Base-by-base conservation (phyloP, 2,113 vertebrate genomes). In the Fulmarus glacialis region DNA sequence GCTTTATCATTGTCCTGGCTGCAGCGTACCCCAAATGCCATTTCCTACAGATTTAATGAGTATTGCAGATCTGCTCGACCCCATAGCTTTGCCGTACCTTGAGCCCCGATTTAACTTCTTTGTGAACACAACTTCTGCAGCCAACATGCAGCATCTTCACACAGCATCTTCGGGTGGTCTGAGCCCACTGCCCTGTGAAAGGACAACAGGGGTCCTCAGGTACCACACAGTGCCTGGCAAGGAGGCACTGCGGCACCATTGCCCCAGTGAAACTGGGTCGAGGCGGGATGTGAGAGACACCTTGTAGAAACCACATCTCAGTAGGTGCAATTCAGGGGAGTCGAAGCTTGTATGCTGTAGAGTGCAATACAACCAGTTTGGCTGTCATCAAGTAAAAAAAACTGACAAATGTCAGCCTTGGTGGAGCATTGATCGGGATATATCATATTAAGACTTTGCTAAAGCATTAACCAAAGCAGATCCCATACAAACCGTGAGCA, bases 361-460 rank as follows among this genome's bases (percentile, higher is more conserved):
- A 80, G 30, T 8, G 58, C 53, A 58, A 22, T 4, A 38, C 19
- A 62, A 21, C 22, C 36, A 40, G 42, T 17, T 3, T 60, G 56
- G 29, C 43, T 52, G 34, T 14, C 50, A 52, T 43, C 36, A 16
- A 67, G 48, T 23, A 15, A 60, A 62, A 62, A 88, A 66, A 11
- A 24, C 47, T 34, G 50, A 80, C 26, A 58, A 89, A 67, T 0
- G 0, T 12, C 55, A 62, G 87, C 48, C 40, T 79, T 59, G 70
- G 34, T 27, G 27, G 22, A 77, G 63, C 59, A 66, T 4, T n/a
- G 30, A 7, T 11, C 3, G 3, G 59, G 55, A 45, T 70, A 12
- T 15, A 52, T 40, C 34, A 4, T 6, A 42, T 9, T 50, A 38
- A 63, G 52, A n/a, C 1, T 3, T 21, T 0, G 0, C 45, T 36